These are phyloP conservation scores for Corydoras maculifer DNA, from an alignment of 2,113 vertebrate genomes.

Conservation along the genomic window DNA sequence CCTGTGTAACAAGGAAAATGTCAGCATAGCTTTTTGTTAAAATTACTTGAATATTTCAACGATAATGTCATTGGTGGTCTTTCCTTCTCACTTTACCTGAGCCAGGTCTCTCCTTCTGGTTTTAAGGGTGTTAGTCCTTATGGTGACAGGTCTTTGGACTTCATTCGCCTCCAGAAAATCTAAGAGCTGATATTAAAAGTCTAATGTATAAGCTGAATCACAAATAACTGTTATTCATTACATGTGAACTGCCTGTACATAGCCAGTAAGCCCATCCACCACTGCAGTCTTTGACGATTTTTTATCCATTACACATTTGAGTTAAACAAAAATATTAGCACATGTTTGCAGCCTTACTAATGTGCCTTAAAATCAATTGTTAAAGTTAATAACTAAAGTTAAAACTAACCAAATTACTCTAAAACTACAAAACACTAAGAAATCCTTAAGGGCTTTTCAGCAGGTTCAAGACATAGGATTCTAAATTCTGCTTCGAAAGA, in stretches of 20 bases:
- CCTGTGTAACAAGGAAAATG: conserved; percentile 60
- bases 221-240: background rate
- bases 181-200: conserved; percentile 65
- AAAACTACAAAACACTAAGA: no score
- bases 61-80: background rate
- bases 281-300: conserved; percentile 74
- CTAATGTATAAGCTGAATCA: no score
- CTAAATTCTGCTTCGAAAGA: no score
- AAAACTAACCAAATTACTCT: no score
- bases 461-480: no score
- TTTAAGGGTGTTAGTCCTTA: conserved; percentile 92
- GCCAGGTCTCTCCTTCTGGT: conserved; percentile 89
- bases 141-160: conserved; percentile 86
- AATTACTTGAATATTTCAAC: background rate
- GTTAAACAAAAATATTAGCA: background rate
- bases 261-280: conserved; percentile 55
- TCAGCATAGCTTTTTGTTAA: background rate
- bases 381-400: no score
- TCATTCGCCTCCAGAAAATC: conserved; percentile 95
- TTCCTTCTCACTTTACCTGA: conserved; percentile 64
- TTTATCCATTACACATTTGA: conserved; percentile 82
- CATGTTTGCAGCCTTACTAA: no score
- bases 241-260: conserved; percentile 66
- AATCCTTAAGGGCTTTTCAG: no score
- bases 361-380: no score